A percentile compares a stretch with the other conserved stretches of the same genome.
Conservation (phyloP, 2,888 invertebrate genomes). For the Autographa gamma region DNA sequence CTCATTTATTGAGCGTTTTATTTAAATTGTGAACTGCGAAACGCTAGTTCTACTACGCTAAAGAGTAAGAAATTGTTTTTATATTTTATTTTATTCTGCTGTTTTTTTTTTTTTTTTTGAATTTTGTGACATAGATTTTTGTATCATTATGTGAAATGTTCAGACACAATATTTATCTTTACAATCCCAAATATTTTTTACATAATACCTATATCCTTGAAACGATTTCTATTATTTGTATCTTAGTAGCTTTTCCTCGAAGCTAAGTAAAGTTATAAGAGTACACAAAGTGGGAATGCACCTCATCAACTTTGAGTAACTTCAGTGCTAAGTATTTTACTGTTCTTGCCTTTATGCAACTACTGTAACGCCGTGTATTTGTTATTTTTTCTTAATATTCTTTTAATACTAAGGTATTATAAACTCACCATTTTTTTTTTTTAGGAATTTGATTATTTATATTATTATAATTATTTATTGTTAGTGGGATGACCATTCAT, state of each 20-base stretch:
- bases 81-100: too few species aligned
- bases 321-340: constrained; percentile 49
- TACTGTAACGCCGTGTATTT: constrained; percentile 56
- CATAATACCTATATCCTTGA: too few species aligned
- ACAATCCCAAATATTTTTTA: too few species aligned
- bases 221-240: too few species aligned
- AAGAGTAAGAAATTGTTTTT: background rate
- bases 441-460: constrained; percentile 11
- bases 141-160: too few species aligned
- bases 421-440: constrained; percentile 34
- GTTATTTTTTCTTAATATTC: constrained; percentile 42
- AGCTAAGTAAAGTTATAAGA: constrained; percentile 25
- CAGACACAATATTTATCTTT: too few species aligned
- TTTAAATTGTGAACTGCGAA: background rate
- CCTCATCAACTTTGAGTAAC: constrained; percentile 22
- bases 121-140: too few species aligned
- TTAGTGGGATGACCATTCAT: too few species aligned
- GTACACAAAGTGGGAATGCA: constrained; percentile 35
- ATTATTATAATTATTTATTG: too few species aligned
- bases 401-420: constrained; percentile 45
- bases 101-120: too few species aligned
- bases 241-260: constrained; percentile 18
- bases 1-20: constrained; percentile 41
- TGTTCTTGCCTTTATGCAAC: constrained; percentile 36
- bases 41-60: too few species aligned